Conservation (phyloP, 2,113 vertebrate genomes). For the Orientallactaga bullata region DNA sequence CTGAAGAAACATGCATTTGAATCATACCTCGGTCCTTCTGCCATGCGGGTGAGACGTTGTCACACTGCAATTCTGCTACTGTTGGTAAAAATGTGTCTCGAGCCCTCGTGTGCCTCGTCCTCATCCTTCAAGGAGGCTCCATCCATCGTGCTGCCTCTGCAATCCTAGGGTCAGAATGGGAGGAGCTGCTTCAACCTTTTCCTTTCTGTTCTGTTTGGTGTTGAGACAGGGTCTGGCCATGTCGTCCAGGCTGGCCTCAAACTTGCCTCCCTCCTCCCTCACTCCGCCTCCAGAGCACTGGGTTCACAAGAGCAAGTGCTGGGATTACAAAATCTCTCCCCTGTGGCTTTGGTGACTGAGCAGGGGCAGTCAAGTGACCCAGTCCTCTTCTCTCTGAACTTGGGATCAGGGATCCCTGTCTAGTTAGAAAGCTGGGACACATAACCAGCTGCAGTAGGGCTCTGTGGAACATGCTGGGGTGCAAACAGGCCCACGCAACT, state of each 20-base stretch:
- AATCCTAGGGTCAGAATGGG: not conserved
- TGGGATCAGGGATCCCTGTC: not conserved
- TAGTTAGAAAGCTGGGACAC: not conserved
- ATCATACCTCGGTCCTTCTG: not conserved
- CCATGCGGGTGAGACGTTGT: not conserved
- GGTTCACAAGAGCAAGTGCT: not conserved
- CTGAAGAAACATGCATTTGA: not conserved
- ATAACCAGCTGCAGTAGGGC: not conserved
- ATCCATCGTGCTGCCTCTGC: not conserved
- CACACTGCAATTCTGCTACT: not conserved
- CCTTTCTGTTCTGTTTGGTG: not conserved
- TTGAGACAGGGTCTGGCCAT: not conserved
- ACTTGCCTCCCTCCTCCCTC: not conserved
- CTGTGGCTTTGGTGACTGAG: not conserved
- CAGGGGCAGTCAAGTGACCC: not conserved
- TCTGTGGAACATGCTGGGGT: too few relatives aligned
- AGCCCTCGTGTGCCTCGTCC: not conserved
- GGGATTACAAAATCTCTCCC: rapidly evolving
- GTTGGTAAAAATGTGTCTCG: not conserved
- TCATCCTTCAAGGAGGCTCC: not conserved
- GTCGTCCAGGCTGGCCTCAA: not conserved
- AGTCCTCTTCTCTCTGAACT: not conserved
- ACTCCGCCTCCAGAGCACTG: not conserved
- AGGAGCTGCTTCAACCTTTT: not conserved
- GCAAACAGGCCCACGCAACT: not conserved